phyloP scores from a whole-genome alignment of 2,113 vertebrate genomes.

The Siphamia tubifer region DNA sequence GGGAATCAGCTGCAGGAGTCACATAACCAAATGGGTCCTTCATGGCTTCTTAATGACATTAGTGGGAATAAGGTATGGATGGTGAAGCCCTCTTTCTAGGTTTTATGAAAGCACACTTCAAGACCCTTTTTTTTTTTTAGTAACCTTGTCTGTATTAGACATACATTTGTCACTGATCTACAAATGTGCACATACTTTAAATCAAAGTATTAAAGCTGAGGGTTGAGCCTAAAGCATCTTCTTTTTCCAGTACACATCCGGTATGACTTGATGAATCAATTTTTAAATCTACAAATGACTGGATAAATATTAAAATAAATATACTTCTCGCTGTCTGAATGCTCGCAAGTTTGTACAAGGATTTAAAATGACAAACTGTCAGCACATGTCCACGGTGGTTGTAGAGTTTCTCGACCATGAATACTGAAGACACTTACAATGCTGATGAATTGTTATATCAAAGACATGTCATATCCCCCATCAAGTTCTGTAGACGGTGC shows the following conservation, averaged over 20 bases:
- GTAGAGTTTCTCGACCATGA: constrained; percentile 44
- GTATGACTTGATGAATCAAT: constrained; percentile 7
- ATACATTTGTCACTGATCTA: neutral
- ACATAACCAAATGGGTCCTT: constrained; percentile 56
- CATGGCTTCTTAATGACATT: constrained; percentile 60
- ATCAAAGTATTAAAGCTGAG: neutral
- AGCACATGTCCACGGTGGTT: constrained; percentile 43
- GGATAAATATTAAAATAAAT: constrained; percentile 29
- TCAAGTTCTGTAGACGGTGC: constrained; percentile 24
- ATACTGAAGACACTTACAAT: constrained; percentile 51
- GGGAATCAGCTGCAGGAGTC: constrained; percentile 56
- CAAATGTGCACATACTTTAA: too few species aligned
- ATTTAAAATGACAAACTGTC: constrained; percentile 58
- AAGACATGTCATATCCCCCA: constrained; percentile 39
- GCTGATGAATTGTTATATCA: constrained; percentile 38
- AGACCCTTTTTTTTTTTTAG: neutral
- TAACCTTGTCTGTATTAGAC: neutral
- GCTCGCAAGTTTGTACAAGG: constrained; percentile 13
- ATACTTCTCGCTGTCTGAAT: neutral
- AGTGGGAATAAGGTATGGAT: constrained; percentile 24
- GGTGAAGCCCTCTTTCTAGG: constrained; percentile 25
- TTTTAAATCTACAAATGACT: constrained; percentile 19
- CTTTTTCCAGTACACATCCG: neutral
- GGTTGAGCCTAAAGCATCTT: neutral
- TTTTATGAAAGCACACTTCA: constrained; percentile 5